Percentiles rank a stretch among this genome's conserved stretches.
These are phyloP conservation scores for Hermodice carunculata DNA, from an alignment of 2,888 invertebrate species.

Conservation along the genomic window DNA sequence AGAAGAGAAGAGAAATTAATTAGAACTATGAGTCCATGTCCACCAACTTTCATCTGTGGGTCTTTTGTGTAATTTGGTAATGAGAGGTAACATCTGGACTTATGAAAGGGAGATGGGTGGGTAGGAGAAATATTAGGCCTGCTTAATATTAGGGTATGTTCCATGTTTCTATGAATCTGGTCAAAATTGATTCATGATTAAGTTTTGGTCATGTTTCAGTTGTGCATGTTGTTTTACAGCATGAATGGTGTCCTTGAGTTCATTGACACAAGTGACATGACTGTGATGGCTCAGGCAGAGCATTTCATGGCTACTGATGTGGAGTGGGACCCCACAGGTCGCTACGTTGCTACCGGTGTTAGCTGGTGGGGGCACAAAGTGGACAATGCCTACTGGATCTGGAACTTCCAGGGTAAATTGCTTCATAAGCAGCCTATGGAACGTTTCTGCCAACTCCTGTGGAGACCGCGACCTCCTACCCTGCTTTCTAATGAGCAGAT, in stretches of 20 bases:
- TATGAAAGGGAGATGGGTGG: too few species aligned
- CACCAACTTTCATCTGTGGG: too few species aligned
- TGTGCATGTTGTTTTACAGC: constrained; percentile 44
- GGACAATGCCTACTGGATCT: constrained; percentile 92
- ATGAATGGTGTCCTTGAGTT: constrained; percentile 90
- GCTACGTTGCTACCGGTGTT: constrained; percentile 96
- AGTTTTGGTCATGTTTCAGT: too few species aligned
- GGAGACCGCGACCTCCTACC: constrained; percentile 94
- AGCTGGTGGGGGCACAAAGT: constrained; percentile 94
- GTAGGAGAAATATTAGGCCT: too few species aligned
- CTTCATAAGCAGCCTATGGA: constrained; percentile 88
- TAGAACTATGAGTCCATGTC: too few species aligned
- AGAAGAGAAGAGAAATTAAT: too few species aligned
- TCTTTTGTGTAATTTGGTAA: too few species aligned
- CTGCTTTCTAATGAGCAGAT: constrained; percentile 87
- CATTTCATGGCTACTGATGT: constrained; percentile 94
- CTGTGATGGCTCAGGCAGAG: constrained; percentile 93
- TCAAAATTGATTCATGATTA: too few species aligned
- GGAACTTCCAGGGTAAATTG: constrained; percentile 87
- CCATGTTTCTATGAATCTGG: too few species aligned
- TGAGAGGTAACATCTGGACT: too few species aligned
- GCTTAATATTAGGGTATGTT: too few species aligned
- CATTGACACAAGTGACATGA: constrained; percentile 94
- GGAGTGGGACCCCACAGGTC: constrained; percentile 99
- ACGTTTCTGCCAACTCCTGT: constrained; percentile 93